A percentile compares a stretch with the other conserved stretches of the same genome.
phyloP scores from a whole-genome alignment of 2,888 invertebrate genomes.

The Ceraclea dissimilis region DNA sequence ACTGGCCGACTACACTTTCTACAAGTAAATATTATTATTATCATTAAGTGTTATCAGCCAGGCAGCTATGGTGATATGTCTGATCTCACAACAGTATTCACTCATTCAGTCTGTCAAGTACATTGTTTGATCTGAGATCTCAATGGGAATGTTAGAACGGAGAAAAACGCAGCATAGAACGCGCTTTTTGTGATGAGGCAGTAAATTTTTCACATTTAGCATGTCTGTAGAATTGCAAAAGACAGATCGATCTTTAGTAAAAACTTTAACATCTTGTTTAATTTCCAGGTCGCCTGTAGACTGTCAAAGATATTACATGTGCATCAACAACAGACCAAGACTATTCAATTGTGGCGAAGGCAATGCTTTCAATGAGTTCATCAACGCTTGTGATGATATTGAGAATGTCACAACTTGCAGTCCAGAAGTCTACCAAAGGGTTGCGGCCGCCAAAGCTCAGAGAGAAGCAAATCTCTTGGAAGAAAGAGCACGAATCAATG shows the following conservation, averaged over 20 bases:
- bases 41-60: too few relatives aligned
- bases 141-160: too few relatives aligned
- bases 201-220: too few relatives aligned
- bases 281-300: slow-evolving; percentile 50
- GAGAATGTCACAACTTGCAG: slow-evolving; percentile 73
- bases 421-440: slow-evolving; percentile 9
- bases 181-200: too few relatives aligned
- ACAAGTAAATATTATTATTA: slow-evolving; percentile 32
- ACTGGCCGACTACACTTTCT: slow-evolving; percentile 40
- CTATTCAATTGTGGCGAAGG: slow-evolving; percentile 69
- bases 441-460: background rate
- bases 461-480: background rate
- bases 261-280: too few relatives aligned
- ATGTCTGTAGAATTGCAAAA: too few relatives aligned
- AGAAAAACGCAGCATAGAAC: too few relatives aligned
- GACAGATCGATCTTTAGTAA: too few relatives aligned
- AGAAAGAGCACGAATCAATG: background rate
- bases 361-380: slow-evolving; percentile 68
- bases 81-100: too few relatives aligned
- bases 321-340: slow-evolving; percentile 66
- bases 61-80: too few relatives aligned
- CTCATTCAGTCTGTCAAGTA: too few relatives aligned
- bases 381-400: slow-evolving; percentile 64
- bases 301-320: slow-evolving; percentile 74
- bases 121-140: too few relatives aligned